Base-by-base conservation (phyloP, 1,140 invertebrate species). In the Dendrolimus kikuchii region DNA sequence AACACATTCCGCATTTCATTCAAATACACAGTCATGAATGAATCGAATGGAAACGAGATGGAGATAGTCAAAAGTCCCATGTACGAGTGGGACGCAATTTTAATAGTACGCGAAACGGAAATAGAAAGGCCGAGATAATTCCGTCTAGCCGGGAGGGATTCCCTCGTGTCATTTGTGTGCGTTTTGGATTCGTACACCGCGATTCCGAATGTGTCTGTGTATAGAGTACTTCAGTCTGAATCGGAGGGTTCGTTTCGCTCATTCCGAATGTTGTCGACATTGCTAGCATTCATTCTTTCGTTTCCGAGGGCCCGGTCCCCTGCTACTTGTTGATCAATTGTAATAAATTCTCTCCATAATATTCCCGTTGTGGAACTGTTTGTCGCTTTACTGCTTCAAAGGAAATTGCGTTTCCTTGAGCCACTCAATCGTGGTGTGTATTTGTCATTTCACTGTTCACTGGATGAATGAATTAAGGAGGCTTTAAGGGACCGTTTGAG, bases 81-180 rank as follows among this genome's bases (percentile, higher is more conserved):
- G 79, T 51, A 68, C 10, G 68, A 86, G 76, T 55, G 77, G 60
- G 79, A 80, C 49, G 68, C 57, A 63, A 78, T 86, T 80, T 75
- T 65, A 84, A 86, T 84, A 82, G 81, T 84, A 86, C 81, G 76
- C 77, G 80, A 82, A 82, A 86, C 79, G 82, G 81, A 81, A 86
- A 86, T 86, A 84, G 81, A 71, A 60, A 80, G 68, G 57, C 65
- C 71, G 80, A 81, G 79, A 82, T 82, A 80, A 86, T 81, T 86
- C 82, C 74, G 82, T 86, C 82, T 86, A 84, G 82, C 79, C 77
- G 69, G 55, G 77, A 82, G 79, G 82, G 81, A 84, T 82, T 86
- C 79, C 82, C 82, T 80, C 74, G 74, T 84, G 82, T 81, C 82
- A 86, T 61, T 84, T 81, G 82, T 86, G 82, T 86, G 82, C 77